These are phyloP conservation scores for Triops cancriformis DNA, from an alignment of 1,140 invertebrate genomes.

Conservation along the genomic window DNA sequence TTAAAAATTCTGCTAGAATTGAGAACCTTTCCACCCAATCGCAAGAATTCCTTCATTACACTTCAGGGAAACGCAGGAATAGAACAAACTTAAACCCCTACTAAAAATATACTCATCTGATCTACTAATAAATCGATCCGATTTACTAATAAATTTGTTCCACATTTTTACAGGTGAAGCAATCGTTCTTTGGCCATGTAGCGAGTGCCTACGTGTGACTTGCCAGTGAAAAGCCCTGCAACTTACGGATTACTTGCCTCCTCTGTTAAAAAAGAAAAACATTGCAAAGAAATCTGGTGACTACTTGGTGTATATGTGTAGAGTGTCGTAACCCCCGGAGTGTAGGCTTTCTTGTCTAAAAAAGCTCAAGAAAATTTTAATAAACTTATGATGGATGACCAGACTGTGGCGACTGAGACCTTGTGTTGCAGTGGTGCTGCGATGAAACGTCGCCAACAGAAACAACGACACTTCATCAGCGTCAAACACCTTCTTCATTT, in stretches of 20 bases:
- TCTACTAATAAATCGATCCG: too few relatives aligned
- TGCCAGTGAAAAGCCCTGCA: not conserved
- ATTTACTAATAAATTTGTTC: too few relatives aligned
- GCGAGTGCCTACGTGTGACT: not conserved
- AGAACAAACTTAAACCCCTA: too few relatives aligned
- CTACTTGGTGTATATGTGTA: not conserved
- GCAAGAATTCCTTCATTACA: too few relatives aligned
- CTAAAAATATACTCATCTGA: too few relatives aligned
- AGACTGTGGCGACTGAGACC: not conserved
- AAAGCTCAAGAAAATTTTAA: not conserved
- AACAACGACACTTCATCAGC: not conserved
- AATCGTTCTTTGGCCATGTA: not conserved
- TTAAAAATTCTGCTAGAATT: too few relatives aligned
- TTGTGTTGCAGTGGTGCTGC: not conserved
- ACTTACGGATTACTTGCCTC: too few relatives aligned
- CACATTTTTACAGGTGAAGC: too few relatives aligned
- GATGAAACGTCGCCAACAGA: slow-evolving; percentile 3
- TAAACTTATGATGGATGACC: not conserved
- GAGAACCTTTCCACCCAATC: too few relatives aligned
- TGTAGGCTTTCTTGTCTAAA: not conserved
- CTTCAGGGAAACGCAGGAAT: too few relatives aligned
- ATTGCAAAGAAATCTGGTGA: too few relatives aligned
- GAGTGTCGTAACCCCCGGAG: not conserved
- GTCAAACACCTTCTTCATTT: not conserved
- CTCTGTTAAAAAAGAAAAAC: too few relatives aligned